phyloP scores from a whole-genome alignment of 2,888 invertebrate genomes.

The Pristionchus maxplancki region DNA sequence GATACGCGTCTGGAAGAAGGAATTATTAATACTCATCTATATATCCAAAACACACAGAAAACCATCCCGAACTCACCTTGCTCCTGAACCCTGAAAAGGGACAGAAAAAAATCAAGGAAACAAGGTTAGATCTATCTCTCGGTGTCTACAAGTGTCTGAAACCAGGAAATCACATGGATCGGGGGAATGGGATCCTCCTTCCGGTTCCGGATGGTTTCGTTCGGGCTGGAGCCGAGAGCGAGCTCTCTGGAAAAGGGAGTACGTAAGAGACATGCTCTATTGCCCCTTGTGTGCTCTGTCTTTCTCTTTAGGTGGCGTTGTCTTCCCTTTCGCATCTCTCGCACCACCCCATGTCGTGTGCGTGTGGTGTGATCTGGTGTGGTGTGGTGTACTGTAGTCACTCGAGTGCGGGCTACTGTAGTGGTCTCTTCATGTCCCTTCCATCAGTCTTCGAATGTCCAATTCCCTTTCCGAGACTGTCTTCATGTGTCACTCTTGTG shows the following conservation, averaged over 20 bases:
- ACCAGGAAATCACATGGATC: slow-evolving; percentile 25
- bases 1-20: slow-evolving; percentile 30
- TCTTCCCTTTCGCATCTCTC: slow-evolving; percentile 43
- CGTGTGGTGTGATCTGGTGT: slow-evolving; percentile 19
- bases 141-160: not conserved
- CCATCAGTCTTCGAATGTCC: not conserved
- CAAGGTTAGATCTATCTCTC: not conserved
- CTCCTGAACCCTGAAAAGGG: not conserved
- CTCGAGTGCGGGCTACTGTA: slow-evolving; percentile 38
- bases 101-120: not conserved
- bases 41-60: not conserved
- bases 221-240: not conserved
- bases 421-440: slow-evolving; percentile 26
- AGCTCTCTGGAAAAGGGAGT: slow-evolving; percentile 31
- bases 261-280: slow-evolving; percentile 6
- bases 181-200: not conserved
- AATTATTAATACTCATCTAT: not conserved
- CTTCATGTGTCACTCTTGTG: not conserved
- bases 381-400: slow-evolving; percentile 13
- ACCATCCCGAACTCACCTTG: not conserved
- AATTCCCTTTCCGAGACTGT: not conserved
- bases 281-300: not conserved
- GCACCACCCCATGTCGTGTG: slow-evolving; percentile 9
- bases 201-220: not conserved
- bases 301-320: not conserved